These are phyloP conservation scores for Pongo abelii DNA, from an alignment of 2,113 vertebrate species.

Conservation along the genomic window DNA sequence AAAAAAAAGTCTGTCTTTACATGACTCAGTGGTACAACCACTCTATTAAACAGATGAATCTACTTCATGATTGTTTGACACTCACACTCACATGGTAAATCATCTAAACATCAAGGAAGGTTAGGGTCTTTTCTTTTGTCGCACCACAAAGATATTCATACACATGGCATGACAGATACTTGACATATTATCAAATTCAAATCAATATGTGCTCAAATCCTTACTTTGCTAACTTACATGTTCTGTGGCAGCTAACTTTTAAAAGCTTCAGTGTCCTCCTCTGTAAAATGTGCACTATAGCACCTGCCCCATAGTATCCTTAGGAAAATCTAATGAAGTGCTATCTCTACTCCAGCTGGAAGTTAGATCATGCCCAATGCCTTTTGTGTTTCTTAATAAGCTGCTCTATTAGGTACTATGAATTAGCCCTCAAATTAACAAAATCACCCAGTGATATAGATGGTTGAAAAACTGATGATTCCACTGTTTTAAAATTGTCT, in stretches of 20 bases:
- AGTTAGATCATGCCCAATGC: background rate
- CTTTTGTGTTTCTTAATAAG: background rate
- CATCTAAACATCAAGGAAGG: background rate
- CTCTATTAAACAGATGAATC: background rate
- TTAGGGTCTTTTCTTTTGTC: background rate
- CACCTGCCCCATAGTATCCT: background rate
- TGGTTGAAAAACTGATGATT: background rate
- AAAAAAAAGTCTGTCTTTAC: background rate
- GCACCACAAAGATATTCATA: background rate
- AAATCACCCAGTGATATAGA: background rate
- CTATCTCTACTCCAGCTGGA: background rate
- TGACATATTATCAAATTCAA: background rate
- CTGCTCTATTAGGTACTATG: background rate
- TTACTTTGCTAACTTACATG: background rate
- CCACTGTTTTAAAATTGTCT: background rate
- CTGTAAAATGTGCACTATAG: background rate
- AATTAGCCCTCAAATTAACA: background rate
- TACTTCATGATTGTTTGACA: background rate
- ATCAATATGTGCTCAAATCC: background rate
- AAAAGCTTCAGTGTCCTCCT: background rate
- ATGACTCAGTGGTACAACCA: background rate
- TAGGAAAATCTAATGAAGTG: background rate
- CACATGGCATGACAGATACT: background rate
- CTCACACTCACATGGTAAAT: background rate
- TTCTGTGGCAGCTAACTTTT: background rate